phyloP scores from a whole-genome alignment of 2,797 vertebrate genomes.

The Aphelocoma californica region DNA sequence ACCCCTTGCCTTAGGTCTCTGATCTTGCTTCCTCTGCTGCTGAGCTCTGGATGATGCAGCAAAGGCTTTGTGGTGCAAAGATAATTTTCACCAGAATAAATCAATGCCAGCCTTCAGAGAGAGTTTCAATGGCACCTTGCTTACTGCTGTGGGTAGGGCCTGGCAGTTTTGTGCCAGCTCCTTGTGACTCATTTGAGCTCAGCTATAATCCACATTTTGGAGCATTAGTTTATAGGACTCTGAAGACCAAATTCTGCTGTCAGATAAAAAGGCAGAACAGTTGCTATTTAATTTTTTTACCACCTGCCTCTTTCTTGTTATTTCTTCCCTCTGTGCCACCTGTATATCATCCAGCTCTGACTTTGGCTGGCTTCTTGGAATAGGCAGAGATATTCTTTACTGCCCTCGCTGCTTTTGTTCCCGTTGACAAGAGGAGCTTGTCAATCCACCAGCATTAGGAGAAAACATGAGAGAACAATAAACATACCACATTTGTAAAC shows the following conservation, averaged over 20 bases:
- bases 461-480: not conserved
- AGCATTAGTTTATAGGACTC: not conserved
- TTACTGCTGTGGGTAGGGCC: not conserved
- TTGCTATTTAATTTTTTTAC: not conserved
- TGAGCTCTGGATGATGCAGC: not conserved
- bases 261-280: not conserved
- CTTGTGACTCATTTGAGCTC: slow-evolving; percentile 3
- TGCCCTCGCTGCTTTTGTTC: not conserved
- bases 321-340: not conserved
- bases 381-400: not conserved
- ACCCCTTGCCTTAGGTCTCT: not conserved
- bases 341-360: not conserved
- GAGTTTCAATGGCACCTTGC: not conserved
- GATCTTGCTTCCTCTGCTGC: not conserved
- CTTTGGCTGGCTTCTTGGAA: not conserved
- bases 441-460: not conserved
- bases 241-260: not conserved
- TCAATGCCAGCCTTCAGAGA: not conserved
- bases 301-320: not conserved
- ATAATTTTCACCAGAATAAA: not conserved
- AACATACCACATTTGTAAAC: not conserved
- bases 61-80: not conserved
- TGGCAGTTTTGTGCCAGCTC: not conserved
- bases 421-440: not conserved
- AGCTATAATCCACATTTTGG: not conserved